A percentile compares a stretch with the other conserved stretches of the same genome.
phyloP scores from a whole-genome alignment of 1,140 invertebrate genomes.

The roundworm (Caenorhabditis elegans) region WBcel235 BX284606.5:11175001-11175500 shows the following conservation, averaged over 20 bases:
- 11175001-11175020: too few species aligned
- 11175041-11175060: background rate
- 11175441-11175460: background rate
- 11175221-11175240: background rate
- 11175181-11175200: background rate
- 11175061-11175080: background rate
- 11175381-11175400: constrained; percentile 3
- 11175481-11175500: background rate
- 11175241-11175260: background rate
- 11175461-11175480: background rate
- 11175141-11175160: background rate
- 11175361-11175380: background rate
- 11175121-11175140: background rate
- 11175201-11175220: background rate
- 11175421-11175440: background rate
- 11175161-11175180: background rate
- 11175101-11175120: background rate
- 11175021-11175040: too few species aligned
- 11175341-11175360: too few species aligned
- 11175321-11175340: too few species aligned
- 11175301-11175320: too few species aligned
- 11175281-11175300: too few species aligned
- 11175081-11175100: background rate
- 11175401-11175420: background rate
- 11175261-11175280: background rate